Evolutionary conservation across 2,113 vertebrate genomes (phyloP).

Genomic region (Phyllopteryx taeniolatus): DNA sequence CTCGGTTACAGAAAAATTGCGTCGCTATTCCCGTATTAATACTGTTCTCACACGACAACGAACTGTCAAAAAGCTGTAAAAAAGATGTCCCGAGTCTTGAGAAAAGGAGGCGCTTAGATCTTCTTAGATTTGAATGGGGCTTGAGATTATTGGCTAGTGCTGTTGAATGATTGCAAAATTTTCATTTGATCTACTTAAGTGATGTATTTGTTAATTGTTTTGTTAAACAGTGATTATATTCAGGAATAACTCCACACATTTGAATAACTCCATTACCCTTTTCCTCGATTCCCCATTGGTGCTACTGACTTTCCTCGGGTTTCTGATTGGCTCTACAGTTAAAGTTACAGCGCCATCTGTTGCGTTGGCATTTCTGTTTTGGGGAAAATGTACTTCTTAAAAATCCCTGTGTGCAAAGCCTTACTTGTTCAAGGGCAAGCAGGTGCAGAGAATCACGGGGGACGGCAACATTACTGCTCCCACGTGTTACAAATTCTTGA

Average conservation of each 20-base stretch:
- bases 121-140: too few species aligned
- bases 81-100: too few species aligned
- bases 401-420: background rate
- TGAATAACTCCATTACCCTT: too few species aligned
- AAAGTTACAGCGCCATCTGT: background rate
- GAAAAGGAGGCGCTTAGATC: too few species aligned
- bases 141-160: too few species aligned
- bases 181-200: background rate
- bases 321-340: background rate
- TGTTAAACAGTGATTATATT: background rate
- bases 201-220: background rate
- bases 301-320: background rate
- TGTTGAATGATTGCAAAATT: background rate
- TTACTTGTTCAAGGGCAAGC: slow-evolving; percentile 60
- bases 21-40: too few species aligned
- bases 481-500: slow-evolving; percentile 38
- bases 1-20: too few species aligned
- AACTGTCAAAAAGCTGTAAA: too few species aligned
- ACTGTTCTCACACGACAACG: too few species aligned
- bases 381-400: background rate
- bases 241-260: too few species aligned
- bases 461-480: slow-evolving; percentile 31
- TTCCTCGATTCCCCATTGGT: background rate
- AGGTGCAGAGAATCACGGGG: slow-evolving; percentile 61
- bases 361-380: background rate